Base-by-base conservation (phyloP, 2,113 vertebrate species). In the Rhinogobius similis region DNA sequence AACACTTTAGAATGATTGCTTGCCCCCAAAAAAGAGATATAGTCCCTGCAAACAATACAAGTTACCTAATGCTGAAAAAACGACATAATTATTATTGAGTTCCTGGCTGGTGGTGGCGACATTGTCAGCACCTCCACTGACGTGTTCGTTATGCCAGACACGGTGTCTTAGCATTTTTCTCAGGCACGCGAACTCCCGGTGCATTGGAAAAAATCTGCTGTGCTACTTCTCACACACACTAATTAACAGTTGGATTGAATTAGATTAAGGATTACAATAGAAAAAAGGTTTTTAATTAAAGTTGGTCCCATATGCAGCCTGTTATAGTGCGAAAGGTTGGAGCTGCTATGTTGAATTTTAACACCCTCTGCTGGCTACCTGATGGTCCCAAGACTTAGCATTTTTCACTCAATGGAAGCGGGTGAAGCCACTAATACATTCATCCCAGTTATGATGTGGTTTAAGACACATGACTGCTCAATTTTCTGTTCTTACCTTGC, bases 221-320 rank as follows among this genome's bases (percentile, higher is more conserved):
- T 86, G 83, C 86, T 86, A 89, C 84, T 90, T 89, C 87, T 87
- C 80, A 36, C 72, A 78, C 82, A 82, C 73, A 66, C 82, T 91
- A 91, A 92, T 92, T 91, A 91, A 92, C 76, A 74, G 75, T 76
- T 65, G 75, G 85, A 90, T 90, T 88, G 82, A 89, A 90, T 91
- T 88, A 89, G 85, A 89, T 87, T 79, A 68, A 86, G 83, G 87
- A 91, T 88, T 89, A 86, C 87, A 88, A 86, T 84, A 70, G 88
- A 87, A 89, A 78, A 58, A 50, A 50, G 14, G 75, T 73, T 86
- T 92, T 92, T 92, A 92, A 92, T 92, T 92, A 92, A 91, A 88
- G 84, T 5, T 70, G 72, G 77, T 89, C 88, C 86, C 88, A 81
- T 74, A 81, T 75, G 84, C 56, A 74, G 85, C 83, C 73, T 86